A percentile compares a stretch with the other conserved stretches of the same genome.
phyloP scores from a whole-genome alignment of 2,113 vertebrate species.

The Oreocharis arfaki region DNA sequence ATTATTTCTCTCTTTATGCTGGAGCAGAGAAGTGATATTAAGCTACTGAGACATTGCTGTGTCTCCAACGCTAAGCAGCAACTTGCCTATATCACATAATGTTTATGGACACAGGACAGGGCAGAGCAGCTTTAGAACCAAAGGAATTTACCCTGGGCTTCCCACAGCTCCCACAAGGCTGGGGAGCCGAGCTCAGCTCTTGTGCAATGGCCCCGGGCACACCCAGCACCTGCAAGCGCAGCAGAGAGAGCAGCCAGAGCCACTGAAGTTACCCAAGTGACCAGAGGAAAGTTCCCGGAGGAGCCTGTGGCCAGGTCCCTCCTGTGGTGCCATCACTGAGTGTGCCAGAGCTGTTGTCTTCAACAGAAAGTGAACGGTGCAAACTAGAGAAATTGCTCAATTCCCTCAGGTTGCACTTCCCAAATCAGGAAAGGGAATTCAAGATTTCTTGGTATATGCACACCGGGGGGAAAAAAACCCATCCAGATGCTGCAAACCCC shows the following conservation, averaged over 20 bases:
- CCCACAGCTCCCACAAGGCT: fast-evolving
- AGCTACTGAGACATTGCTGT: background rate
- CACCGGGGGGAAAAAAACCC: no score
- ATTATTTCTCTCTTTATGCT: background rate
- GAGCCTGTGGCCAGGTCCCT: background rate
- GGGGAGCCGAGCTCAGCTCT: fast-evolving
- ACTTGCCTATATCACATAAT: fast-evolving
- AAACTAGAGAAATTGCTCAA: background rate
- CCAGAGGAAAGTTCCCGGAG: background rate
- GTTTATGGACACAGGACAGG: background rate
- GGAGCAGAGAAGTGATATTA: background rate
- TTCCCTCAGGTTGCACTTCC: background rate
- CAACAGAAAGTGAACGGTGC: background rate
- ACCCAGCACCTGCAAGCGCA: background rate
- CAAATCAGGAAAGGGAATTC: background rate
- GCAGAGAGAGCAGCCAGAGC: background rate
- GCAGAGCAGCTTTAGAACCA: background rate
- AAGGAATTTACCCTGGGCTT: background rate
- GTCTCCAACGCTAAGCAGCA: background rate
- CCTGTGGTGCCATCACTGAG: background rate
- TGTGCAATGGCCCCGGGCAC: background rate
- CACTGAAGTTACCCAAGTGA: background rate
- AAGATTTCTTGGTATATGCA: background rate
- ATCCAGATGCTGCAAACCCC: background rate
- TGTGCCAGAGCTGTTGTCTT: background rate